Evolutionary conservation across 2,888 invertebrate genomes (phyloP).

Genomic region (Drosophila fulvimacula): DNA sequence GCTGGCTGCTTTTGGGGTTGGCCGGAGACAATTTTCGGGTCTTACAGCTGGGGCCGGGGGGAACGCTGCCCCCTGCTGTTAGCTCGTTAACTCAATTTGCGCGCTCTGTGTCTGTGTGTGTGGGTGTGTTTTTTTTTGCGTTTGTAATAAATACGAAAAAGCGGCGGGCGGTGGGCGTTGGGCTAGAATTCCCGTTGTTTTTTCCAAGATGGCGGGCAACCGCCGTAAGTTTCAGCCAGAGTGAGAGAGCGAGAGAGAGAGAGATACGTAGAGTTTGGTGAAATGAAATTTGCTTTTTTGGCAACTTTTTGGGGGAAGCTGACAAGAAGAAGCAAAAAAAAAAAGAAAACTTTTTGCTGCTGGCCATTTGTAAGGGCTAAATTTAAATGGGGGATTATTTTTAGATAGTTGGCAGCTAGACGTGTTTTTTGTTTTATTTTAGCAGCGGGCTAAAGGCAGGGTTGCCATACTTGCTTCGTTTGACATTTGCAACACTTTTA

Average conservation of each 20-base stretch:
- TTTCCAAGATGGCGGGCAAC: constrained; percentile 71
- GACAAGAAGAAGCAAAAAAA: not conserved
- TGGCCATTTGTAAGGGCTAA: constrained; percentile 15
- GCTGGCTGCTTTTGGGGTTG: constrained; percentile 36
- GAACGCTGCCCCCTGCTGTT: constrained; percentile 59
- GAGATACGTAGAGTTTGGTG: constrained; percentile 6
- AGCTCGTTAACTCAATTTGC: constrained; percentile 80
- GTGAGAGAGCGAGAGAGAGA: not conserved
- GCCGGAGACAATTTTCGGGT: constrained; percentile 50
- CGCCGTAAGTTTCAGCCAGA: constrained; percentile 3
- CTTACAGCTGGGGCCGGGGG: constrained; percentile 16
- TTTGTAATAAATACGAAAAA: constrained; percentile 73
- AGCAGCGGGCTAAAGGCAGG: not conserved
- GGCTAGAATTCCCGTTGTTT: constrained; percentile 62
- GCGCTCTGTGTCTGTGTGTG: constrained; percentile 37
- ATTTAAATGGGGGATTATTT: constrained; percentile 9
- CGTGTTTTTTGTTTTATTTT: constrained; percentile 1
- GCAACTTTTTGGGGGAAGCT: constrained; percentile 33
- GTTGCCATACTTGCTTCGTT: constrained; percentile 3
- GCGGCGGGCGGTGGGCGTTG: constrained; percentile 26
- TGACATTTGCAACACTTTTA: not conserved
- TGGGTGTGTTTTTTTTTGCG: constrained; percentile 27
- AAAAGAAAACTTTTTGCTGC: not conserved
- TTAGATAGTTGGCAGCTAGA: constrained; percentile 12
- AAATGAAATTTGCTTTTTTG: constrained; percentile 43